Evolutionary conservation across 2,888 invertebrate genomes (phyloP).

Genomic region (Hydroisotoma schaefferi): DNA sequence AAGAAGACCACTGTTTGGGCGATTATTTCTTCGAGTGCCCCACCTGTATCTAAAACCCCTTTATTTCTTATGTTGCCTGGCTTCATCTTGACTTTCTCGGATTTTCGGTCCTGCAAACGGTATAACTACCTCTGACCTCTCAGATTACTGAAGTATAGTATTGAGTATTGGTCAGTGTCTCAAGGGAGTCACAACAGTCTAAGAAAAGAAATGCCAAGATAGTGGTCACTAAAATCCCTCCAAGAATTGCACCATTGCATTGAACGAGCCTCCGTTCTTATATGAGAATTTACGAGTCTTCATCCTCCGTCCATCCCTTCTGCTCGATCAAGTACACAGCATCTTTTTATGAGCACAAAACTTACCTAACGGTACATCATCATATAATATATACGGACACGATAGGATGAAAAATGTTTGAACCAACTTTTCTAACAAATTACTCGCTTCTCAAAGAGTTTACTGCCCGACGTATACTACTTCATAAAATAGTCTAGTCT

Average conservation of each 20-base stretch:
- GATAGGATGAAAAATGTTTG: background rate
- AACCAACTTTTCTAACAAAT: conserved; percentile 4
- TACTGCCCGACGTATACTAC: background rate
- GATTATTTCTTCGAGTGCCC: too few species aligned
- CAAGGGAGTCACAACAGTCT: conserved; percentile 23
- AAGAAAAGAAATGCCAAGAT: background rate
- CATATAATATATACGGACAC: too few species aligned
- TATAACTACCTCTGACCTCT: too few species aligned
- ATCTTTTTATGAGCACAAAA: too few species aligned
- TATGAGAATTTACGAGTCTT: background rate
- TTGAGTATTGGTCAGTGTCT: conserved; percentile 7
- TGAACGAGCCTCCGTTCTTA: background rate
- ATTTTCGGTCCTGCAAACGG: too few species aligned
- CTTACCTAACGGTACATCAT: too few species aligned
- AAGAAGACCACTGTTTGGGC: too few species aligned
- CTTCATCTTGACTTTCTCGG: too few species aligned
- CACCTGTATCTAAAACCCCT: too few species aligned
- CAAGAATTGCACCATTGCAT: background rate
- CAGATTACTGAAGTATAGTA: too few species aligned
- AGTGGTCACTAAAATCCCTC: conserved; percentile 17
- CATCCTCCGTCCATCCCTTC: background rate
- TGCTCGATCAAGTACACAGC: background rate
- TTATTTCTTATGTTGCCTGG: too few species aligned
- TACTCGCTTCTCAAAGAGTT: conserved; percentile 2
- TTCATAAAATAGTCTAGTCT: too few species aligned